Evolutionary conservation across 2,888 invertebrate genomes (phyloP).

Genomic region (Abrostola triplasia): DNA sequence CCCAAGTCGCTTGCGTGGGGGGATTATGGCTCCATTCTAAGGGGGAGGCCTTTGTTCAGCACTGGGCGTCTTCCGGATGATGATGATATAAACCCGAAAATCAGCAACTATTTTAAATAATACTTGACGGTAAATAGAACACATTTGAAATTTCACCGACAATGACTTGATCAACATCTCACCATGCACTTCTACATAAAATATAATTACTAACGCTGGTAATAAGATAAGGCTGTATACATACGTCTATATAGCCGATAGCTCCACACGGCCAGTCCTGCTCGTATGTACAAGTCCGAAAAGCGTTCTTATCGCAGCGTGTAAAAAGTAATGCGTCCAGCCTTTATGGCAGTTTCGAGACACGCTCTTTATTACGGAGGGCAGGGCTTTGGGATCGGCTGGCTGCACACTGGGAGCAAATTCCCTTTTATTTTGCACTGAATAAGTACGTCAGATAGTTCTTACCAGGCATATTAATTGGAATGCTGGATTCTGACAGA

Average conservation of each 20-base stretch:
- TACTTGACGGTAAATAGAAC: too few species aligned
- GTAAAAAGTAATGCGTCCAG: constrained; percentile 88
- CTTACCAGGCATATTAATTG: too few species aligned
- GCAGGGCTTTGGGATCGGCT: constrained; percentile 61
- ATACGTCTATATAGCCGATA: constrained; percentile 33
- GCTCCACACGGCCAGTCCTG: constrained; percentile 26
- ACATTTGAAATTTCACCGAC: too few species aligned
- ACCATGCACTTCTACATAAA: neutral
- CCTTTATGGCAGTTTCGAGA: constrained; percentile 88
- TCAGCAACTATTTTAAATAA: too few species aligned
- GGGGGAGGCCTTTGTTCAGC: too few species aligned
- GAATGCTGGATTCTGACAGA: too few species aligned
- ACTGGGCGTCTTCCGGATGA: too few species aligned
- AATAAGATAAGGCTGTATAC: constrained; percentile 15
- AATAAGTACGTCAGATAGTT: too few species aligned
- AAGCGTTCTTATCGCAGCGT: constrained; percentile 83
- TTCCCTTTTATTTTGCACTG: neutral
- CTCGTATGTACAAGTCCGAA: constrained; percentile 55
- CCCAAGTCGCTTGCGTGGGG: too few species aligned
- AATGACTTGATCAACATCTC: too few species aligned
- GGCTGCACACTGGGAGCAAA: constrained; percentile 55
- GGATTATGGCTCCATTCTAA: too few species aligned
- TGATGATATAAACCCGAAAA: too few species aligned
- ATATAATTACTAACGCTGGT: neutral
- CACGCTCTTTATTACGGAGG: constrained; percentile 87